Base-by-base conservation (phyloP, 2,113 vertebrate species). In the Pungitius pungitius region DNA sequence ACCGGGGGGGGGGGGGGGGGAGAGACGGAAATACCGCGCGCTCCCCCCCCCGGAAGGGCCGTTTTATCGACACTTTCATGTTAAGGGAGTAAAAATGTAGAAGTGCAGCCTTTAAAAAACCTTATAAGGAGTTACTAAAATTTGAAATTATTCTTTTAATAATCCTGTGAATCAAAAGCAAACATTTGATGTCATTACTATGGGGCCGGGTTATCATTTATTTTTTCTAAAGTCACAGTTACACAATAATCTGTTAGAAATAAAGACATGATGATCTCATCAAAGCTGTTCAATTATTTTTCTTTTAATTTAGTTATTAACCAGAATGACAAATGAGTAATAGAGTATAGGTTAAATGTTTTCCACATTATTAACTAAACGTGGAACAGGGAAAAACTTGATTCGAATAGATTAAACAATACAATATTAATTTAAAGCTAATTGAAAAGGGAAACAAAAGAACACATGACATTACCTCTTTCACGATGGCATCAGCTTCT, bases 401-500 rank as follows among this genome's bases (percentile, higher is more conserved):
- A 6, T 15, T 42, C 4, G 13, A 4, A 51, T 24, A 15, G 52
- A 54, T 54, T 13, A 14, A 54, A 54, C 51, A 26, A 20, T n/a
- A 14, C 8, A 54, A 55, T 55, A 27, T 27, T 27, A 15, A 54
- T 26, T 14, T 54, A 20, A 27, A 11, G 18, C 40, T 40, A 27
- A 10, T 43, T 1, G 54, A 52, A 26, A 22, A 4, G 10, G 8
- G 43, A 6, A 66, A 22, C 43, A 18, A 59, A 69, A 10, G 15
- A 3, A 35, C 6, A 6, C 3, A 24, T 18, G 4, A 12, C 1
- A 1, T 90, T 90, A 94, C 94, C 91, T 94, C 93, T 89, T 94
- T 94, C 10, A 94, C 90, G 2, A 86, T 68, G 64, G 18, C 81
- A 4, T 91, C 94, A 27, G 90, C 90, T 72, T 94, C 93, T 55